A percentile compares a stretch with the other conserved stretches of the same genome.
Conservation (phyloP, 2,797 vertebrate species). For the Discoglossus pictus region DNA sequence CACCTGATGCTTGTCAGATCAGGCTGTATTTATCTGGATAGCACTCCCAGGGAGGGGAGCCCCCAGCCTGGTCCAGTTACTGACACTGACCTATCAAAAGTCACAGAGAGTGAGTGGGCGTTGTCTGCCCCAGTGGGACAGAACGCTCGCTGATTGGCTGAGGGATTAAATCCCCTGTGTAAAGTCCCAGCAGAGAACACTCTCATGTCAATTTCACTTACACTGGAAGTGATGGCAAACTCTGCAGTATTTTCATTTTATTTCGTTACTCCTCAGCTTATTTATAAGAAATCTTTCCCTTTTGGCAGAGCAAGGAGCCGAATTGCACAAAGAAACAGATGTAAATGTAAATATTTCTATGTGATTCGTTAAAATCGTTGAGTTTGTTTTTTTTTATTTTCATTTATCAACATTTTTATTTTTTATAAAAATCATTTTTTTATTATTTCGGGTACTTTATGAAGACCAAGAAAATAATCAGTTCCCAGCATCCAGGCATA, state of each 20-base stretch:
- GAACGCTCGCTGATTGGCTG: conserved; percentile 64
- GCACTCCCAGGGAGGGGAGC: conserved; percentile 48
- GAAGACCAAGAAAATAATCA: too few relatives aligned
- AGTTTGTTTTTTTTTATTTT: too few relatives aligned
- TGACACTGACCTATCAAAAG: conserved; percentile 65
- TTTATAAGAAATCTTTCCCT: background rate
- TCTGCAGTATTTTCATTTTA: background rate
- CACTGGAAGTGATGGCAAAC: conserved; percentile 1
- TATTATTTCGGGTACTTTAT: too few relatives aligned
- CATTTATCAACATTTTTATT: too few relatives aligned
- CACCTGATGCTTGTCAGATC: background rate
- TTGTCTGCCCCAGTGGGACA: conserved; percentile 41
- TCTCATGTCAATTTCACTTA: too few relatives aligned
- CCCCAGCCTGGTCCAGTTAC: background rate
- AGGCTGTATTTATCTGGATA: conserved; percentile 64
- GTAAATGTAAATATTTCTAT: too few relatives aligned
- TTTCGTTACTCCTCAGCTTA: background rate
- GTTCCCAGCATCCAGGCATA: too few relatives aligned
- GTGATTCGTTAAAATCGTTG: too few relatives aligned
- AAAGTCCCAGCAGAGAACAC: conserved; percentile 3
- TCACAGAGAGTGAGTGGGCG: conserved; percentile 14
- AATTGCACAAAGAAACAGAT: too few relatives aligned
- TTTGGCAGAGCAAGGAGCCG: too few relatives aligned
- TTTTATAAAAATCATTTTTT: too few relatives aligned
- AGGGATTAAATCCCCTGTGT: conserved; percentile 22